These are phyloP conservation scores for Hormaphis cornu DNA, from an alignment of 1,140 invertebrate species.

Conservation along the genomic window DNA sequence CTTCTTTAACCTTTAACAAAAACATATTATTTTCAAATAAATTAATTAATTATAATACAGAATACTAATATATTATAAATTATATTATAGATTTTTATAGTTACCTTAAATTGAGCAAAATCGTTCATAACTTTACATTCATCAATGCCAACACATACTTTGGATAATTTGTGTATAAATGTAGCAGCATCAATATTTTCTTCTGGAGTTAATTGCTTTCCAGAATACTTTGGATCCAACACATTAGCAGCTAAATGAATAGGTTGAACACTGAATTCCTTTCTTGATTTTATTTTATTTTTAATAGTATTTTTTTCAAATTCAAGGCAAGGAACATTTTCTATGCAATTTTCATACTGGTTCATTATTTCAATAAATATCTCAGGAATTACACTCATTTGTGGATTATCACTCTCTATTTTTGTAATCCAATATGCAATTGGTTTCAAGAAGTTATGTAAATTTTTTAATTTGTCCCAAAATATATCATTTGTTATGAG, in stretches of 20 bases:
- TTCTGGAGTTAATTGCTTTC: conserved; percentile 1
- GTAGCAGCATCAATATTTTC: conserved; percentile 8
- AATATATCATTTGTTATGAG: background rate
- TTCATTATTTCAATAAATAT: background rate
- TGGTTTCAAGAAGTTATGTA: background rate
- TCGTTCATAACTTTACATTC: conserved; percentile 1
- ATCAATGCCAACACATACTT: background rate
- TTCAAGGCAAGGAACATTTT: background rate
- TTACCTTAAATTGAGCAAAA: background rate
- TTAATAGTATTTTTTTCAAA: background rate
- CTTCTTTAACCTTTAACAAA: background rate
- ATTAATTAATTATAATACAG: background rate
- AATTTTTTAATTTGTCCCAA: background rate
- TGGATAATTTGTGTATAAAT: background rate
- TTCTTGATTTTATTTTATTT: background rate
- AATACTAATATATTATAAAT: background rate
- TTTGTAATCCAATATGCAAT: background rate
- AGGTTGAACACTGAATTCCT: background rate
- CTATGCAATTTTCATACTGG: background rate
- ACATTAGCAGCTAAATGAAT: conserved; percentile 9
- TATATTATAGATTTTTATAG: background rate
- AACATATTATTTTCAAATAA: background rate
- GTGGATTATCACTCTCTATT: background rate
- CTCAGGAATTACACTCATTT: background rate
- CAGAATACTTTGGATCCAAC: background rate